Evolutionary conservation across 2,797 vertebrate species (phyloP).

Genomic region (Brachyalestes nurse): DNA sequence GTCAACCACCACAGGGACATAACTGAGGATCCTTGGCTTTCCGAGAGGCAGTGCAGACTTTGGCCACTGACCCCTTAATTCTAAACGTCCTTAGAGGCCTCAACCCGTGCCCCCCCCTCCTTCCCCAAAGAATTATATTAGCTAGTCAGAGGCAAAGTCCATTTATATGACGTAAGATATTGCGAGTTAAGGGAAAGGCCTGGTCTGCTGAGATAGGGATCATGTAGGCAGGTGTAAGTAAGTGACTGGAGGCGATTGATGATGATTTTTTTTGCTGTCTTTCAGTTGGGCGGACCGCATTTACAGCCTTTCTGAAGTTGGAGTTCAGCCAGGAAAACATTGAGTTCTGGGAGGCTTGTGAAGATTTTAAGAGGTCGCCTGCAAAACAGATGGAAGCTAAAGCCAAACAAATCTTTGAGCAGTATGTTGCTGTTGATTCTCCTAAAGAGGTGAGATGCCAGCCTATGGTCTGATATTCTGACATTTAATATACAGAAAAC

Average conservation of each 20-base stretch:
- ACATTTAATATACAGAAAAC: no score
- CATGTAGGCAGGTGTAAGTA: neutral
- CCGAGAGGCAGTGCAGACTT: conserved; percentile 59
- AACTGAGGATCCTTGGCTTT: conserved; percentile 66
- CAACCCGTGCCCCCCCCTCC: conserved; percentile 41
- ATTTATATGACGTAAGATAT: conserved; percentile 15
- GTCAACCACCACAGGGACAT: conserved; percentile 54
- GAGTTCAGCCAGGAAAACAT: conserved; percentile 94
- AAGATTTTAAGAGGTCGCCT: conserved; percentile 85
- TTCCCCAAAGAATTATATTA: conserved; percentile 19
- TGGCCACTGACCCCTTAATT: conserved; percentile 65
- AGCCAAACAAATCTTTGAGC: conserved; percentile 86
- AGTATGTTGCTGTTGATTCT: conserved; percentile 84
- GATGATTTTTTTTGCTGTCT: neutral
- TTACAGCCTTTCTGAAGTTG: conserved; percentile 84
- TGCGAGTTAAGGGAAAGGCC: neutral
- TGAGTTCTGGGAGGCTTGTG: conserved; percentile 91
- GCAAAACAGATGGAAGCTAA: conserved; percentile 73
- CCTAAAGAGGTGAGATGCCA: conserved; percentile 79
- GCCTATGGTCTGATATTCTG: no score
- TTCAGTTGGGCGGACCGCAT: conserved; percentile 83
- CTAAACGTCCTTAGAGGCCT: conserved; percentile 54
- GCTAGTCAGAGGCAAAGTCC: conserved; percentile 31
- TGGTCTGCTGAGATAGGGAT: neutral
- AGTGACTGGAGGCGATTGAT: neutral